Evolutionary conservation across 2,113 vertebrate species (phyloP).

Genomic region (Dendrocopos noguchii): DNA sequence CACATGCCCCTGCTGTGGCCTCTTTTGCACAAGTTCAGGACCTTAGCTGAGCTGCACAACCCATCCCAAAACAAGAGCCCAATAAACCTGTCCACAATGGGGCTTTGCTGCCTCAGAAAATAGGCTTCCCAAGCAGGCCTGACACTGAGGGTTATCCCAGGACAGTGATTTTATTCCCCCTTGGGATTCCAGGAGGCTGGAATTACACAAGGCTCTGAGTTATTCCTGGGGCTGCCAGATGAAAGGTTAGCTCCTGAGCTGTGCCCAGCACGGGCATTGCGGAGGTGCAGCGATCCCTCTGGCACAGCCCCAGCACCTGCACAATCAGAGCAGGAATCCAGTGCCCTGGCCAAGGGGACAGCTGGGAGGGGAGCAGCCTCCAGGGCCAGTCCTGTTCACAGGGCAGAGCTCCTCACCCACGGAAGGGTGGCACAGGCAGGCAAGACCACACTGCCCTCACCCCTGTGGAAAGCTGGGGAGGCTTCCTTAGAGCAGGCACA

Average conservation of each 20-base stretch:
- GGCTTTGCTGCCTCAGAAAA: background rate
- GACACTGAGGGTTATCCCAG: background rate
- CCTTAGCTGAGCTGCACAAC: background rate
- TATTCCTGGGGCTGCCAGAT: background rate
- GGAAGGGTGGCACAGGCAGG: background rate
- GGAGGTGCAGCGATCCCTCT: background rate
- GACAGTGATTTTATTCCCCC: slow-evolving; percentile 14
- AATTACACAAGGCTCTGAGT: background rate
- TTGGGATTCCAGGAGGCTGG: background rate
- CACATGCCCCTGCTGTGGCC: background rate
- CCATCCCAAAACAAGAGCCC: background rate
- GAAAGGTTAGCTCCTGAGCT: background rate
- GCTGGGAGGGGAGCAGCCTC: background rate
- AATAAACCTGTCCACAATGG: background rate
- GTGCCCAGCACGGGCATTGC: background rate
- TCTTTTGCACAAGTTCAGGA: background rate
- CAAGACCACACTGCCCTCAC: rapidly evolving
- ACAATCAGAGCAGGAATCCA: background rate
- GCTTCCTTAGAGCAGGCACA: background rate
- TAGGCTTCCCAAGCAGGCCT: background rate
- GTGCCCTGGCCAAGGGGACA: rapidly evolving
- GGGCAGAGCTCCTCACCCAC: background rate
- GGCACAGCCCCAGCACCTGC: background rate
- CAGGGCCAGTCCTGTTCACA: rapidly evolving
- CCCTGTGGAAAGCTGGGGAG: background rate